These are phyloP conservation scores for Drosophila sordidula DNA, from an alignment of 2,888 invertebrate genomes.

Conservation along the genomic window DNA sequence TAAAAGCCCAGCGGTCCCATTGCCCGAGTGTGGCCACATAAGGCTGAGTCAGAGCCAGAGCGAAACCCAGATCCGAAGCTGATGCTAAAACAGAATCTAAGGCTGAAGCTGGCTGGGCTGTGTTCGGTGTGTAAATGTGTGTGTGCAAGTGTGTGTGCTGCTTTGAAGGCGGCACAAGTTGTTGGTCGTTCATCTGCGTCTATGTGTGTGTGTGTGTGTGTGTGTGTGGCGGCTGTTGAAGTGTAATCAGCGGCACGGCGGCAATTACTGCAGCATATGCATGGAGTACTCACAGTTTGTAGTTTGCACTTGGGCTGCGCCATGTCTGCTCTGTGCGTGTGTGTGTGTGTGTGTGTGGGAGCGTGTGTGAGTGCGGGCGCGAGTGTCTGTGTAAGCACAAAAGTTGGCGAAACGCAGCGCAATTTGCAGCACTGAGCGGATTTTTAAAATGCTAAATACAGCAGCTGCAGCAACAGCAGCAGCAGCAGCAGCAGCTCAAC, in stretches of 20 bases:
- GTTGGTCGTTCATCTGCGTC: conserved; percentile 61
- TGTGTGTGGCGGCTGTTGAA: conserved; percentile 70
- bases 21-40: conserved; percentile 36
- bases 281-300: conserved; percentile 58
- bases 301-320: conserved; percentile 48
- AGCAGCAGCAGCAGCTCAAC: conserved; percentile 23
- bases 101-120: conserved; percentile 13
- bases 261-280: conserved; percentile 75
- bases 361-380: conserved; percentile 2
- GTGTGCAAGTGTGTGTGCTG: conserved; percentile 26
- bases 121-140: conserved; percentile 15
- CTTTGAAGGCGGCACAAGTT: conserved; percentile 55
- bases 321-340: conserved; percentile 16
- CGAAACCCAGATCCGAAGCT: conserved; percentile 22
- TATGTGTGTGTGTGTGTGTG: no score
- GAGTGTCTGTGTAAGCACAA: conserved; percentile 37
- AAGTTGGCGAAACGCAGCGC: conserved; percentile 71
- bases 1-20: conserved; percentile 75
- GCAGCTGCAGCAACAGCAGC: conserved; percentile 24
- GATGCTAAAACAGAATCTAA: conserved; percentile 37
- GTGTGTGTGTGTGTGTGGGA: not conserved
- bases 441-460: conserved; percentile 62
- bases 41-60: conserved; percentile 12
- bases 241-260: conserved; percentile 81
- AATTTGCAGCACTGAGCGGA: conserved; percentile 79